Base-by-base conservation (phyloP, 2,888 invertebrate genomes). In the Uropetala carovei region DNA sequence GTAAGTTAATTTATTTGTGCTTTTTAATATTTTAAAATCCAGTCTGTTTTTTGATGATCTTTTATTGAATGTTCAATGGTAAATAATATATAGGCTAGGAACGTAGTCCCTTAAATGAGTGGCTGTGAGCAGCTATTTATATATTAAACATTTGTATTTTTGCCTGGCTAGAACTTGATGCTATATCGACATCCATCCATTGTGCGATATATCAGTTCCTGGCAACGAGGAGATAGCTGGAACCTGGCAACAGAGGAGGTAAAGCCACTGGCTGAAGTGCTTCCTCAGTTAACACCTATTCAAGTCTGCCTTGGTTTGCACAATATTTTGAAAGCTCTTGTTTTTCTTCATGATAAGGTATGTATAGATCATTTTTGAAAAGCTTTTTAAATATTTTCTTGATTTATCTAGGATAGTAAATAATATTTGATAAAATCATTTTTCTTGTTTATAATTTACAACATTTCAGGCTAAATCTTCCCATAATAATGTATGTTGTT, bases 151-250 rank as follows among this genome's bases (percentile, higher is more conserved):
- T 27, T 64, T n/a, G 22, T 14, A 18, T 22, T 83, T 89, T 86
- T 84, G 83, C 82, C 27, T 18, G 96, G 96, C 92, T 95, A 98
- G 98, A 98, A 98, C 95, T 96, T 98, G 93, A 97, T 97, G 96
- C 96, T 98, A 92, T 97, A 98, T 95, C 97, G 98, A 0, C 98
- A 99, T 95, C 99, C 99, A 0, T 97, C 97, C 94, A 98, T 99
- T 93, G 95, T 98, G 16, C 97, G 97, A 94, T 98, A 98, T 94
- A 96, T 98, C 93, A 97, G 97, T 56, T 97, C 97, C 2, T 98
- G 98, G 97, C 96, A 97, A 93, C 97, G 97, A 94, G 96, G 97
- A 83, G 97, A 97, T 14, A 97, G 97, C 93, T 96, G 97, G 94
- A 97, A 97, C 94, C 96, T 99, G 93, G 97, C 97, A 2, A 98